phyloP scores from a whole-genome alignment of 2,888 invertebrate genomes.

The Dicranocentrus wangi region DNA sequence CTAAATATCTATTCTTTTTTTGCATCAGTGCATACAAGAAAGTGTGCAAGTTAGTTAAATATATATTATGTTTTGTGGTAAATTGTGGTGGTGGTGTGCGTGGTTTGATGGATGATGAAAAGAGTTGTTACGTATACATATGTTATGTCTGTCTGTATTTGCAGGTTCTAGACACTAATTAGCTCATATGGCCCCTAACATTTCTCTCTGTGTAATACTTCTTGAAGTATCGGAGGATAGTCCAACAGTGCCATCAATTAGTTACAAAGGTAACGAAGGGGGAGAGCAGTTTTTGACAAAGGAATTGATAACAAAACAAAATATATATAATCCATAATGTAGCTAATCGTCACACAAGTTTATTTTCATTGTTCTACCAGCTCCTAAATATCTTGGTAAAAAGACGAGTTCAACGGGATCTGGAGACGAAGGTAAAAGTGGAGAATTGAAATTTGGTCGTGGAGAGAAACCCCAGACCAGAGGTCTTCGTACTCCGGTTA shows the following conservation, averaged over 20 bases:
- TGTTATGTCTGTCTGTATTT: too few species aligned
- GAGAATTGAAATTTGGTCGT: constrained; percentile 62
- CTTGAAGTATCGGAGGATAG: constrained; percentile 69
- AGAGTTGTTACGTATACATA: too few species aligned
- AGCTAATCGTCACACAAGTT: too few species aligned
- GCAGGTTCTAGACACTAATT: neutral
- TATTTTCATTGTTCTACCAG: too few species aligned
- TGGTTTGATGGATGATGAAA: too few species aligned
- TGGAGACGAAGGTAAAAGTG: constrained; percentile 25
- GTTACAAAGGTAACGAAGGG: constrained; percentile 63
- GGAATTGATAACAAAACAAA: neutral
- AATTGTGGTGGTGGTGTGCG: too few species aligned
- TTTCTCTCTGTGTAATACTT: constrained; percentile 68
- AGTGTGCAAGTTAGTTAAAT: too few species aligned
- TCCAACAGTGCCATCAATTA: constrained; percentile 43
- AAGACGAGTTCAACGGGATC: neutral
- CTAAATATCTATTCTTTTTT: too few species aligned
- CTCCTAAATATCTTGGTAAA: constrained; percentile 41
- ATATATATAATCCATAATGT: too few species aligned
- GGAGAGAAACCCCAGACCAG: constrained; percentile 65
- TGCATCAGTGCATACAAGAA: too few species aligned
- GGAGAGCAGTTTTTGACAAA: neutral
- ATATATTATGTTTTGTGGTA: too few species aligned
- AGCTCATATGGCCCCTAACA: constrained; percentile 46
- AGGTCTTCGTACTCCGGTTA: constrained; percentile 62